Conservation (phyloP, 2,888 invertebrate genomes). For the Psylliodes chrysocephalus region DNA sequence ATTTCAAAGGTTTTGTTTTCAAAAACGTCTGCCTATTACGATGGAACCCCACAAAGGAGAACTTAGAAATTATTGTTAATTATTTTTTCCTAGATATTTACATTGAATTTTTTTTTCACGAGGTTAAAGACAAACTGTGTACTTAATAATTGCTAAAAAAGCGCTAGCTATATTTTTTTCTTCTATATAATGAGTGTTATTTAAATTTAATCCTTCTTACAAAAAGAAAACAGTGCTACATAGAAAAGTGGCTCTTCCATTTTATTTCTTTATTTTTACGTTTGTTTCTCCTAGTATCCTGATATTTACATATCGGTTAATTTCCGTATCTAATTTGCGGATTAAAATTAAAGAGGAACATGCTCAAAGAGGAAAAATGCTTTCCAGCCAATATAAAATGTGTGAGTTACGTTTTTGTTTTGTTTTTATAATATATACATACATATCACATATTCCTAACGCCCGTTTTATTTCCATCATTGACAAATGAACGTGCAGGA, state of each 20-base stretch:
- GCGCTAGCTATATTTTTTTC: slow-evolving; percentile 36
- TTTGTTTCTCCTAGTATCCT: neutral
- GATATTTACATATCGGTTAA: slow-evolving; percentile 30
- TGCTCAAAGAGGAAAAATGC: slow-evolving; percentile 53
- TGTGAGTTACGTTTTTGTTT: slow-evolving; percentile 55
- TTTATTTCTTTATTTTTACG: neutral
- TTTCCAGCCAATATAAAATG: slow-evolving; percentile 62
- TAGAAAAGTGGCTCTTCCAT: slow-evolving; percentile 20
- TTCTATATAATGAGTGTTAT: slow-evolving; percentile 9
- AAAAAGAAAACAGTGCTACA: slow-evolving; percentile 23
- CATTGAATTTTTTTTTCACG: slow-evolving; percentile 51
- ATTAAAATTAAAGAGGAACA: slow-evolving; percentile 34
- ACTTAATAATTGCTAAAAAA: slow-evolving; percentile 51
- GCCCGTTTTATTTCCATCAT: slow-evolving; percentile 30
- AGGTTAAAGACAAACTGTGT: slow-evolving; percentile 54
- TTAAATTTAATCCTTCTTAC: slow-evolving; percentile 6
- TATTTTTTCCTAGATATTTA: slow-evolving; percentile 56
- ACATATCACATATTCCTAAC: slow-evolving; percentile 63
- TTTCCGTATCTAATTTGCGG: slow-evolving; percentile 13
- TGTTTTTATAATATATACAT: slow-evolving; percentile 57
- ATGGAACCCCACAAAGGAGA: neutral
- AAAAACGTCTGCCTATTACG: neutral
- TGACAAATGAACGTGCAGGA: slow-evolving; percentile 32
- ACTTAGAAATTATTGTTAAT: slow-evolving; percentile 26
- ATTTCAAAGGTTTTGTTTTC: neutral